phyloP scores from a whole-genome alignment of 2,888 invertebrate species.

The Chalcosyrphus nemorum region DNA sequence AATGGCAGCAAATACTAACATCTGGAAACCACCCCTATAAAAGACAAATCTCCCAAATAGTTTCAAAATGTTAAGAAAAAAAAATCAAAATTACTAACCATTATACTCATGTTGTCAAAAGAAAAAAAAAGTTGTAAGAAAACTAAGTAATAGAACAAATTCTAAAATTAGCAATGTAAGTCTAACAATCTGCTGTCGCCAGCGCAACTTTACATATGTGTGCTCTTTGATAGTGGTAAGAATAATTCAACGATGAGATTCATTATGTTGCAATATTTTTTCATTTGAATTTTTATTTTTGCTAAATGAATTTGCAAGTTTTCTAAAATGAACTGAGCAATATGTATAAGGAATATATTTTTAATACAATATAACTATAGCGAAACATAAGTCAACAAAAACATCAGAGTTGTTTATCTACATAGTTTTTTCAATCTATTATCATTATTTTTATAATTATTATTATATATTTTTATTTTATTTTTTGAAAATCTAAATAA shows the following conservation, averaged over 20 bases:
- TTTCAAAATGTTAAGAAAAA: not conserved
- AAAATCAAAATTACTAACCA: not conserved
- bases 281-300: not conserved
- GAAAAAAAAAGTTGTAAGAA: not conserved
- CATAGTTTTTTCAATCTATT: slow-evolving; percentile 5
- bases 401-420: not conserved
- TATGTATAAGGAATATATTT: slow-evolving; percentile 16
- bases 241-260: not conserved
- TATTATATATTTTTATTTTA: not conserved
- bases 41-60: not conserved
- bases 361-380: slow-evolving; percentile 18
- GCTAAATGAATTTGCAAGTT: slow-evolving; percentile 6
- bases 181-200: slow-evolving; percentile 1
- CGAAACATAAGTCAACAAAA: not conserved
- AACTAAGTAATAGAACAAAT: slow-evolving; percentile 6
- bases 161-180: slow-evolving; percentile 28
- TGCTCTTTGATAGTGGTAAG: not conserved
- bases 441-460: not conserved
- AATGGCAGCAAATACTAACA: not conserved
- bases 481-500: slow-evolving; percentile 6
- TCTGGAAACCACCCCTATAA: not conserved
- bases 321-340: slow-evolving; percentile 1
- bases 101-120: slow-evolving; percentile 5
- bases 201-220: not conserved
- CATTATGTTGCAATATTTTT: slow-evolving; percentile 14